Conservation (phyloP, 2,113 vertebrate genomes). For the Lophura nycthemera region DNA sequence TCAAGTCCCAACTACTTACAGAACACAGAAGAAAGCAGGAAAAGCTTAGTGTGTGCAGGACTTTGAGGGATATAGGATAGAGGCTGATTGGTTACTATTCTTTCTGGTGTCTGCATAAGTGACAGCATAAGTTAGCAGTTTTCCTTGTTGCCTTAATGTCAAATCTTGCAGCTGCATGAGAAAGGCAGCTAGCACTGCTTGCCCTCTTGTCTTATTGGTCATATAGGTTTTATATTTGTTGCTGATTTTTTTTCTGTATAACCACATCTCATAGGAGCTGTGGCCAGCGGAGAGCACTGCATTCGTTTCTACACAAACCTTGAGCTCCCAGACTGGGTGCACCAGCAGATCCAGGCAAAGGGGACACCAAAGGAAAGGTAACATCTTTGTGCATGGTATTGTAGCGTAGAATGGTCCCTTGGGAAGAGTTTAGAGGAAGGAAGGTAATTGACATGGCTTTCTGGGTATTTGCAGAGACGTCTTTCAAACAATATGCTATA, state of each 20-base stretch:
- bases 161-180: neutral
- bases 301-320: neutral
- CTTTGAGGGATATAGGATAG: neutral
- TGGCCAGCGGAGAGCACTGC: neutral
- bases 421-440: neutral
- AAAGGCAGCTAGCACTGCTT: neutral
- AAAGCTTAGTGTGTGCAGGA: neutral
- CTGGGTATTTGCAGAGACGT: neutral
- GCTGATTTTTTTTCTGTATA: neutral
- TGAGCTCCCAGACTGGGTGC: neutral
- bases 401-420: neutral
- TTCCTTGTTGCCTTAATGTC: neutral
- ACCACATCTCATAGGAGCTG: neutral
- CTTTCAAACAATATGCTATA: neutral
- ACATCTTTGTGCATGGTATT: fast-evolving
- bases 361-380: neutral
- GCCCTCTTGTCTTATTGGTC: neutral
- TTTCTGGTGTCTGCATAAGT: neutral
- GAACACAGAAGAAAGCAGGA: neutral
- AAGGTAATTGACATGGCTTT: neutral
- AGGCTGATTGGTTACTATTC: neutral
- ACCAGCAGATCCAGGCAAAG: neutral
- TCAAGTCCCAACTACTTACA: neutral
- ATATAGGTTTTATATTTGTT: neutral
- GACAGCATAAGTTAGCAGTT: neutral